A percentile compares a stretch with the other conserved stretches of the same genome.
Evolutionary conservation across 2,888 invertebrate genomes (phyloP).

Genomic region (Linyphia triangularis): DNA sequence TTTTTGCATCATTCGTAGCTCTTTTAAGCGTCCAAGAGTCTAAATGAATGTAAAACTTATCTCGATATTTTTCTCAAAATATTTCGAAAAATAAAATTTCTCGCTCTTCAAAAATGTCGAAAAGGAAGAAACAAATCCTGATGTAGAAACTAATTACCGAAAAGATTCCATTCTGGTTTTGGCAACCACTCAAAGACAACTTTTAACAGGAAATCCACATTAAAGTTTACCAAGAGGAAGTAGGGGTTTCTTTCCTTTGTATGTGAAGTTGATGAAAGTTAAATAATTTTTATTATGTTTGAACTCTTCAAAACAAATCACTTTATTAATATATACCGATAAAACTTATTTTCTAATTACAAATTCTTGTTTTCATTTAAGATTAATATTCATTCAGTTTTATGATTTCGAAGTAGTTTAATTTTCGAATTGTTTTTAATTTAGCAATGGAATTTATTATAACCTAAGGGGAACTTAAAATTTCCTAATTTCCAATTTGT

Average conservation of each 20-base stretch:
- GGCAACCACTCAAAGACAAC: slow-evolving; percentile 22
- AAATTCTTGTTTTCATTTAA: background rate
- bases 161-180: slow-evolving; percentile 18
- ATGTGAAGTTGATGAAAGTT: background rate
- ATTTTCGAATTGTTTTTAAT: too few relatives aligned
- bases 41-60: background rate
- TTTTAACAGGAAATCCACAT: background rate
- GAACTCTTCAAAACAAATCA: background rate
- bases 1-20: too few relatives aligned
- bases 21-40: background rate
- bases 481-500: too few relatives aligned
- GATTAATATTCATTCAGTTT: too few relatives aligned
- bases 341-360: background rate
- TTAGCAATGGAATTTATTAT: too few relatives aligned
- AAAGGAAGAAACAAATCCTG: slow-evolving; percentile 19
- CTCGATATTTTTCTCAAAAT: background rate
- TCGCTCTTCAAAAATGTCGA: background rate
- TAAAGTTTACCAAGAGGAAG: background rate
- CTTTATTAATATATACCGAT: background rate
- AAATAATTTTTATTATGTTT: background rate
- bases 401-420: too few relatives aligned
- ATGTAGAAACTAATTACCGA: slow-evolving; percentile 24
- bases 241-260: background rate
- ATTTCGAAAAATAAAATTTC: background rate
- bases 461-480: too few relatives aligned